Base-by-base conservation (phyloP, 2,113 vertebrate genomes). In the Gobiocypris rarus region DNA sequence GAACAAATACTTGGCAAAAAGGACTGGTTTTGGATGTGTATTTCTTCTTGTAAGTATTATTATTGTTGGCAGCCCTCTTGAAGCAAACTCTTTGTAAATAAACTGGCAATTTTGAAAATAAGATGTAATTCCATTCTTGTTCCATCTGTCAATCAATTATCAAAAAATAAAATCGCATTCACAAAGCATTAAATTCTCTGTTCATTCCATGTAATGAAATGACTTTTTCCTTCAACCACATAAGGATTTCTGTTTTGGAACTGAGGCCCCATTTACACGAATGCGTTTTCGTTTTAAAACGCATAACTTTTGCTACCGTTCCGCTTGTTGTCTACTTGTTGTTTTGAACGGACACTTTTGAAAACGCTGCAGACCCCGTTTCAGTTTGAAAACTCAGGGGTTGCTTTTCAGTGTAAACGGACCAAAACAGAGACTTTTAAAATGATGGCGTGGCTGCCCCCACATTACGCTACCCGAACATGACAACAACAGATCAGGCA, bases 1-100 rank as follows among this genome's bases (percentile, higher is more conserved):
- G 17, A 69, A 69, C 65, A 38, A 69, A 69, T 38, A 41, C 19
- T 69, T 69, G 31, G 41, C 6, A 69, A 69, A 67, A 67, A 67
- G 17, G 31, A 67, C 5, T 69, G 9, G 26, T 31, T 63, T 63
- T 2, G 24, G 63, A 28, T 38, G 65, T 2, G 31, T 15, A 26
- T 31, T 13, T 63, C 14, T 31, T 69, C 3, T 69, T 69, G 19
- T 48, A 11, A 15, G 41, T 1, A 24, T 24, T 6, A 45, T 43
- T 71, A 45, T 48, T 13, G 38, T 41, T n/a, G 67, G 9, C 4
- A 43, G 19, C 67, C 22, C 4, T 24, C 22, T 43, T 43, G 34
- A 71, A 67, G 31, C 65, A 41, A 69, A 45, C 41, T 24, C 9
- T 48, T 26, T 45, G 41, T 48, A 73, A 48, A 73, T 48, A 48